Base-by-base conservation (phyloP, 1,140 invertebrate species). In the Pantala flavescens region DNA sequence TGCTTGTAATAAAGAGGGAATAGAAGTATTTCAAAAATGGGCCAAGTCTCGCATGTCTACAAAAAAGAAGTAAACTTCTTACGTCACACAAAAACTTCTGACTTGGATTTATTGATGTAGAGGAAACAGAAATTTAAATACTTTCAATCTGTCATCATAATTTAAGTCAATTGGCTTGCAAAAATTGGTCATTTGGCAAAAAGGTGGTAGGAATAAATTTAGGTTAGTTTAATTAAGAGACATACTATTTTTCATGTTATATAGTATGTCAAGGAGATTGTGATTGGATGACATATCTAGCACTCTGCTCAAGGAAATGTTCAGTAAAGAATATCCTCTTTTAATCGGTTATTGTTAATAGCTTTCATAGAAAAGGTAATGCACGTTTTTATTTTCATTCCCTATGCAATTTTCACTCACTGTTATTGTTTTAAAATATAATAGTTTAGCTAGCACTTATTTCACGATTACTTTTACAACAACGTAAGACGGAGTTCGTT, bases 1-100 rank as follows among this genome's bases (percentile, higher is more conserved):
- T 71, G 80, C 81, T 72, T 78, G 82, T 75, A 82, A 83, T 73
- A 23, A 75, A 24, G 77, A 79, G 70, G 80, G 80, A 70, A 74
- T 81, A 21, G 73, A 76, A 72, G 77, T 80, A 76, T 80, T 80
- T 71, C 74, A 74, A 72, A 77, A 77, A 21, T 76, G 78, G 73
- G 77, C 76, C 16, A 78, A 78, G 74, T 70, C 36, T 43, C 76
- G 74, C 71, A 23, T 70, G 72, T 74, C 71, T 16, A 55, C 24
- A 19, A 43, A 43, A 73, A 43, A 43, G 16, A 23, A 63, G 16
- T 23, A 63, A 49, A 63, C 0, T 63, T 36, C 28, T n/a, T 36
- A 36, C 28, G 28, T 36, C 9, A 36, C n/a, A 36, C 28, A 36
- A 36, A 36, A 36, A 36, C 9, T 36, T 36, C 28, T 36, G 28